Evolutionary conservation across 1,140 invertebrate genomes (phyloP).

Genomic region (Neocloeon triangulifer): DNA sequence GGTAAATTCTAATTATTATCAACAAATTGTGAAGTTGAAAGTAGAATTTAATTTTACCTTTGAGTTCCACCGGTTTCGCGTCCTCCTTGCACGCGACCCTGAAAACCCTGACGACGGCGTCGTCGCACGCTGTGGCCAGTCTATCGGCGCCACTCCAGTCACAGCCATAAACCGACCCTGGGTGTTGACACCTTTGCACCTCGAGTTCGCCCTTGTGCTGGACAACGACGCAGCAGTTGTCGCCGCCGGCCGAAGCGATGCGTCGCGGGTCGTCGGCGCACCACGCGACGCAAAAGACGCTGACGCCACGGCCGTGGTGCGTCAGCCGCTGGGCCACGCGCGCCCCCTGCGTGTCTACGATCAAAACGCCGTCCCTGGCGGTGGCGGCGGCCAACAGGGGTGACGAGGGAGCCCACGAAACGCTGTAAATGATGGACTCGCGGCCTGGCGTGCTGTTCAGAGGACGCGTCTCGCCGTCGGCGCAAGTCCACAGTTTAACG

Average conservation of each 20-base stretch:
- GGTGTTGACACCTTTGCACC: no score
- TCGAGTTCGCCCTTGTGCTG: no score
- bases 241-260: constrained; percentile 19
- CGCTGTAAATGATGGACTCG: constrained; percentile 21
- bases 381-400: constrained; percentile 22
- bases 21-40: no score
- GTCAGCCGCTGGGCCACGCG: constrained; percentile 16
- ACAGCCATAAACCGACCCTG: constrained; percentile 20
- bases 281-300: constrained; percentile 22
- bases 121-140: constrained; percentile 24
- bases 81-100: constrained; percentile 15
- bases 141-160: constrained; percentile 22
- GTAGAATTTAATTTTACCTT: no score
- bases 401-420: constrained; percentile 23
- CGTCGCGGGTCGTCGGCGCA: constrained; percentile 19
- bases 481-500: constrained; percentile 25
- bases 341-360: constrained; percentile 19
- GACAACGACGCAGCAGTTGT: constrained; percentile 17
- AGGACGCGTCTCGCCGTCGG: no score
- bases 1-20: no score
- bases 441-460: constrained; percentile 20
- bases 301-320: constrained; percentile 11
- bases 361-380: constrained; percentile 18
- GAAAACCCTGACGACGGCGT: constrained; percentile 19
- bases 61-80: neutral